Conservation (phyloP, 2,113 vertebrate species). For the Cephalopholis sonnerati region DNA sequence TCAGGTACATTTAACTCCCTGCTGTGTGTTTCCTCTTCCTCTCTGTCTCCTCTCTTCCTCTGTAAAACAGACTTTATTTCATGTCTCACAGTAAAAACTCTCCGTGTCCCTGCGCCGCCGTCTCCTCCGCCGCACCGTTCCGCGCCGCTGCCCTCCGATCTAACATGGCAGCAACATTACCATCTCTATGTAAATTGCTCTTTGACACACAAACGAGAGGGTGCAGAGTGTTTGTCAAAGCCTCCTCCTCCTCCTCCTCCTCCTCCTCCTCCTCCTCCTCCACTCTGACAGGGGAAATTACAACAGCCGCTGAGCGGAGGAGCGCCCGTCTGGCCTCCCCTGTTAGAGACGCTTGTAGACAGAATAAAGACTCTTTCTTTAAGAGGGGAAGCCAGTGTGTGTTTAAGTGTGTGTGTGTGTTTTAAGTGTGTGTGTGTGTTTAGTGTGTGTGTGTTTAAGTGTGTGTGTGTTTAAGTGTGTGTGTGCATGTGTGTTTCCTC, state of each 20-base stretch:
- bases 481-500: conserved; percentile 14
- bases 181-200: conserved; percentile 34
- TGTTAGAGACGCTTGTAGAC: conserved; percentile 30
- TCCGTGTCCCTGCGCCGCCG: no score
- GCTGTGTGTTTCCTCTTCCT: not conserved
- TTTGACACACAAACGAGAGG: conserved; percentile 1
- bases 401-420: conserved; percentile 6
- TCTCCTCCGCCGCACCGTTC: not conserved
- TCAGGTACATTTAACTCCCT: not conserved
- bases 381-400: conserved; percentile 8
- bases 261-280: conserved; percentile 18
- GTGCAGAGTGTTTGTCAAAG: conserved; percentile 17
- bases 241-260: conserved; percentile 13
- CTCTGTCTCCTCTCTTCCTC: not conserved
- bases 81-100: not conserved
- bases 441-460: no score
- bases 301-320: not conserved
- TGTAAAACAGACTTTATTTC: conserved; percentile 19
- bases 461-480: not conserved
- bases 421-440: no score
- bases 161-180: conserved; percentile 38
- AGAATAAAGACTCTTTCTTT: conserved; percentile 31
- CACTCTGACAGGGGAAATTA: conserved; percentile 35
- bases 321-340: not conserved
- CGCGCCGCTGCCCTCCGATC: conserved; percentile 6